A percentile compares a stretch with the other conserved stretches of the same genome.
Conservation (phyloP, 2,113 vertebrate species). For the Chroicocephalus ridibundus region DNA sequence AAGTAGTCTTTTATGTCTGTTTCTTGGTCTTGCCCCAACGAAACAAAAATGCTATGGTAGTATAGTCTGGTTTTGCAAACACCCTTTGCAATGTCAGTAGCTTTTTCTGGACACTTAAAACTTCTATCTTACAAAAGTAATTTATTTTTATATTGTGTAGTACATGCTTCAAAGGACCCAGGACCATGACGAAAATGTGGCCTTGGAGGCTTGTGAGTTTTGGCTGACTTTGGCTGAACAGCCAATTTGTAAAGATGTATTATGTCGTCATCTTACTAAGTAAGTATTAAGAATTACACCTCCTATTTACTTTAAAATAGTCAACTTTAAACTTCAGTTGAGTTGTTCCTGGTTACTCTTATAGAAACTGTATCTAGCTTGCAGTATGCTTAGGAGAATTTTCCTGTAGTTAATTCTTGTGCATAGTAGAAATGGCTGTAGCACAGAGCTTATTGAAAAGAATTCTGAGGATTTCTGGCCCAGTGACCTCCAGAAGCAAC, state of each 20-base stretch:
- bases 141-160: slow-evolving; percentile 64
- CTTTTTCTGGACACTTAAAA: not conserved
- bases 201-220: slow-evolving; percentile 97
- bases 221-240: slow-evolving; percentile 97
- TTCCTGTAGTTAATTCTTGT: not conserved
- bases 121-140: not conserved
- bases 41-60: not conserved
- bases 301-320: not conserved
- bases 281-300: slow-evolving; percentile 64
- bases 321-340: not conserved
- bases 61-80: not conserved
- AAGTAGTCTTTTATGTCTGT: not conserved
- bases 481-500: not conserved
- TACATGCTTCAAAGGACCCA: slow-evolving; percentile 97
- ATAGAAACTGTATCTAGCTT: not conserved
- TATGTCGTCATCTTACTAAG: slow-evolving; percentile 91
- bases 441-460: not conserved
- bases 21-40: not conserved
- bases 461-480: not conserved
- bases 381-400: not conserved
- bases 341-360: not conserved
- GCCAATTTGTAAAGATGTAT: slow-evolving; percentile 94
- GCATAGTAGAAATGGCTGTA: not conserved
- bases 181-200: slow-evolving; percentile 97
- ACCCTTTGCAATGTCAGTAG: not conserved